These are phyloP conservation scores for Brachyhypopomus occidentalis DNA, from an alignment of 2,113 vertebrate species.

Conservation along the genomic window DNA sequence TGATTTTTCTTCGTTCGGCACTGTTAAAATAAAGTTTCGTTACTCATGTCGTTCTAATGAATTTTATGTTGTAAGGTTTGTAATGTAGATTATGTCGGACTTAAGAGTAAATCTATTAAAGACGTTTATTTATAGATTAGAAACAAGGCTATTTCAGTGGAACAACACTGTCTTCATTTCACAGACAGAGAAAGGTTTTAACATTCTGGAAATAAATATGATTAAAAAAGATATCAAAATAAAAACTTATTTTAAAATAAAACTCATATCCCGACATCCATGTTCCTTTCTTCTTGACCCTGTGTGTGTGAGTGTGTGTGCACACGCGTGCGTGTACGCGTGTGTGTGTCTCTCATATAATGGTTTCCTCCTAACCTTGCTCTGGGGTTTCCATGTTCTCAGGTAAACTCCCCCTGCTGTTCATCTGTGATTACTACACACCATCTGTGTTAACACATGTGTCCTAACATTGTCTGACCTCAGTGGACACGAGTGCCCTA, in stretches of 20 bases:
- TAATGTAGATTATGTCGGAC: slow-evolving; percentile 89
- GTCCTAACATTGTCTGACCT: slow-evolving; percentile 52
- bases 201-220: slow-evolving; percentile 89
- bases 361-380: slow-evolving; percentile 68
- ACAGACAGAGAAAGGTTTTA: slow-evolving; percentile 73
- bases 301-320: slow-evolving; percentile 62
- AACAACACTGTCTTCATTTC: slow-evolving; percentile 73
- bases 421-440: slow-evolving; percentile 69
- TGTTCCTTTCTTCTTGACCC: slow-evolving; percentile 72
- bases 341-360: slow-evolving; percentile 62
- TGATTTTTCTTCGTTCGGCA: slow-evolving; percentile 40
- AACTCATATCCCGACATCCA: slow-evolving; percentile 71
- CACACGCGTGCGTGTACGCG: slow-evolving; percentile 42
- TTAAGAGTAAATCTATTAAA: slow-evolving; percentile 84
- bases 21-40: slow-evolving; percentile 73
- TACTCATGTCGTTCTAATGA: slow-evolving; percentile 72
- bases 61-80: slow-evolving; percentile 77
- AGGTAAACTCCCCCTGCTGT: slow-evolving; percentile 66
- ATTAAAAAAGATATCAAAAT: slow-evolving; percentile 81
- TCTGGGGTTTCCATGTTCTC: slow-evolving; percentile 63
- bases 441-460: slow-evolving; percentile 69
- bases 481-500: slow-evolving; percentile 41
- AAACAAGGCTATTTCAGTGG: slow-evolving; percentile 79
- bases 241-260: slow-evolving; percentile 99
- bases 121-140: slow-evolving; percentile 93